Percentiles rank a stretch among this genome's conserved stretches.
Conservation (phyloP, 2,797 vertebrate species). For the Otus scops region DNA sequence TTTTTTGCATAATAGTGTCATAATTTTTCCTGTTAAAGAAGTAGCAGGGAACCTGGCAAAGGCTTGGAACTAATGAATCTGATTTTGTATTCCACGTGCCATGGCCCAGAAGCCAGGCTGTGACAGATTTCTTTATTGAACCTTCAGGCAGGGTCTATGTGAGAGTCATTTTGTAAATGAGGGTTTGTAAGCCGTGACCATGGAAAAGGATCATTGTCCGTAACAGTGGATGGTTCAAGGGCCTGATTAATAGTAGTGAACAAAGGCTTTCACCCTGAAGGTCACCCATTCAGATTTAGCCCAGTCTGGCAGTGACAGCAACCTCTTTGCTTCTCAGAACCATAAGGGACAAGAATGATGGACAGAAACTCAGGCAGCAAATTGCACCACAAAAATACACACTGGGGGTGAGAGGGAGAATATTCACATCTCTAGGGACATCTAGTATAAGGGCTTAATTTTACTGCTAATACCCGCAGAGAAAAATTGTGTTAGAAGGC, state of each 20-base stretch:
- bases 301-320: not conserved
- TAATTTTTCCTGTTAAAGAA: constrained; percentile 38
- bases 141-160: not conserved
- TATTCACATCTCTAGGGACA: not conserved
- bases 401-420: not conserved
- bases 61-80: not conserved
- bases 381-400: not conserved
- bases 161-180: not conserved
- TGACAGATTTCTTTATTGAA: constrained; percentile 12
- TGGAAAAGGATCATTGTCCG: not conserved
- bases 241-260: not conserved
- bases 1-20: constrained; percentile 6
- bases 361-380: not conserved
- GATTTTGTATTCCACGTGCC: not conserved
- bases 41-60: not conserved
- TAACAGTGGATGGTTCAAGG: not conserved
- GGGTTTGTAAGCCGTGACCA: not conserved
- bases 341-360: not conserved
- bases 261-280: constrained; percentile 26
- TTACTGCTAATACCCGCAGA: not conserved
- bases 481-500: not conserved
- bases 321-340: not conserved
- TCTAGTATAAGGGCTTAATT: not conserved
- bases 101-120: not conserved
- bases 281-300: not conserved